Base-by-base conservation (phyloP, 2,888 invertebrate species). In the Tetanocera ferruginea region DNA sequence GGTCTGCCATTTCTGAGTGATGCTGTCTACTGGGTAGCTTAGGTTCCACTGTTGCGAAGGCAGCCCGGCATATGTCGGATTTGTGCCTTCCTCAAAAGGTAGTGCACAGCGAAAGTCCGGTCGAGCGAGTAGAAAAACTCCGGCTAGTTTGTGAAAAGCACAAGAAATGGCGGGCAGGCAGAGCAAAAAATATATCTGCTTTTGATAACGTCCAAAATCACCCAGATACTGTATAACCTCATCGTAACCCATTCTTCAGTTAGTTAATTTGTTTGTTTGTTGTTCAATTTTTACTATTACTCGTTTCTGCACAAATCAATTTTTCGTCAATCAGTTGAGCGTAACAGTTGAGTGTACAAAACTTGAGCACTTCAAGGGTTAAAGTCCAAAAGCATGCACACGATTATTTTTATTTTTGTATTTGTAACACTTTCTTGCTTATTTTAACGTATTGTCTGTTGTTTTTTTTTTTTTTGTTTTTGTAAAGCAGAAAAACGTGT, bases 91-190 rank as follows among this genome's bases (percentile, higher is more conserved):
- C 87, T 94, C 94, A 78, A 89, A 88, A 0, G 93, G 93, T 80
- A 94, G 86, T 79, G 91, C 86, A 85, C 94, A 94, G 78, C 94
- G 92, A 85, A 92, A 91, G 76, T 92, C 90, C 62, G 94, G 92
- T 86, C 92, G 93, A 0, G 94, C 94, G 74, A 93, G 91, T 1
- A 94, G 90, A 86, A 95, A 94, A 1, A 94, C 94, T 78, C 94
- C 94, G 3, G 93, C 93, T 62, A 95, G 89, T 87, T 94, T 94
- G 87, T 94, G 94, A 83, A 95, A 93, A 76, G 94, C 94, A 87
- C 94, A 94, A 34, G 93, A 91, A 84, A 95, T 93, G 9, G 94
- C 93, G 19, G 94, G 94, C 79, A 94, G 90, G 85, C 94, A 94
- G 60, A 95, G 90, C 62, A 94, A 88, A 78, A 94, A 90, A 84